phyloP scores from a whole-genome alignment of 2,888 invertebrate genomes.

The Tetragonula carbonaria region DNA sequence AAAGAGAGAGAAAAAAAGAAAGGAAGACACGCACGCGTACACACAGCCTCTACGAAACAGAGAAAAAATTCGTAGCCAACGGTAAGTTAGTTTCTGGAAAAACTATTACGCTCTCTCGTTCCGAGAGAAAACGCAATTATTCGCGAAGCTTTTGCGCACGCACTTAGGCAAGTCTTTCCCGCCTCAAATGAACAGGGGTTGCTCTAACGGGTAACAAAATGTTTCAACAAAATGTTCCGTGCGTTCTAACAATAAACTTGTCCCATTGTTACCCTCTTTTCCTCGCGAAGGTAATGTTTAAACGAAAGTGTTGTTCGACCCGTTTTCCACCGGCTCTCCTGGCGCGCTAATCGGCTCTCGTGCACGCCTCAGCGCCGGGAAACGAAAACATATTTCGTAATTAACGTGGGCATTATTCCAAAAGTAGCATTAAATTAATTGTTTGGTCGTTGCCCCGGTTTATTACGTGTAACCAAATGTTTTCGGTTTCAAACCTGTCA shows the following conservation, averaged over 20 bases:
- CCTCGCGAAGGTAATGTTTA: conserved; percentile 47
- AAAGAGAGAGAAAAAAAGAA: too few species aligned
- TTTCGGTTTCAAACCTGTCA: conserved; percentile 22
- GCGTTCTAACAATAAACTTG: conserved; percentile 30
- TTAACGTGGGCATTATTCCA: conserved; percentile 52
- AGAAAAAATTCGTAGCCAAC: neutral
- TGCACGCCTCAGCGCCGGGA: conserved; percentile 28
- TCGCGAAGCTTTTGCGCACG: conserved; percentile 24
- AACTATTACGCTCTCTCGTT: conserved; percentile 18
- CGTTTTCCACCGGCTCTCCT: conserved; percentile 5
- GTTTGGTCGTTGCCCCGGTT: conserved; percentile 2
- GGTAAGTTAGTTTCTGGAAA: conserved; percentile 24
- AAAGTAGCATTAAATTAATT: conserved; percentile 60
- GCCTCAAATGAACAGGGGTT: conserved; percentile 36
- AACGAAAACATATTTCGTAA: conserved; percentile 54
- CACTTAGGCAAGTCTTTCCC: conserved; percentile 27
- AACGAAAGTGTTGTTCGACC: conserved; percentile 52
- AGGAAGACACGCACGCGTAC: too few species aligned
- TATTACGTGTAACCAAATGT: conserved; percentile 3
- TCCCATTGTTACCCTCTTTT: conserved; percentile 39
- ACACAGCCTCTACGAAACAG: neutral
- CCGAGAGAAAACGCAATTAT: conserved; percentile 32
- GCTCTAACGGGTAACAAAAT: conserved; percentile 20
- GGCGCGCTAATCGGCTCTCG: conserved; percentile 54
- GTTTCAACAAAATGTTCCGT: neutral